These are phyloP conservation scores for Pogoniulus pusillus DNA, from an alignment of 2,797 vertebrate genomes.

Conservation along the genomic window DNA sequence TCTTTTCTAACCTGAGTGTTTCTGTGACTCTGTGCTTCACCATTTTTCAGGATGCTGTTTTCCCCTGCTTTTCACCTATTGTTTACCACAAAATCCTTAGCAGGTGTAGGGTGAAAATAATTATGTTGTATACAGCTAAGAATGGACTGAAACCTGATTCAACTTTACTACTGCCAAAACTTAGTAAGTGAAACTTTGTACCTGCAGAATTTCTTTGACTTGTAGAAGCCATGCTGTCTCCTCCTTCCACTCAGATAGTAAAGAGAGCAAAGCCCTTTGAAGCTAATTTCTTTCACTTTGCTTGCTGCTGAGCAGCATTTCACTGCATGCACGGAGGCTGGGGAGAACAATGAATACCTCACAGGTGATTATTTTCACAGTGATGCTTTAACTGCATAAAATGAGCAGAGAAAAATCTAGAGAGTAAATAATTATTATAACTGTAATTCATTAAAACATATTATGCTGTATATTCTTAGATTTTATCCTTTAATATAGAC, in stretches of 20 bases:
- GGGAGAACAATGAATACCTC: not conserved
- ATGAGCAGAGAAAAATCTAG: not conserved
- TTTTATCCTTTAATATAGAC: no score
- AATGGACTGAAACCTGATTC: not conserved
- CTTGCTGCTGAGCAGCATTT: not conserved
- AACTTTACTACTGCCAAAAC: not conserved
- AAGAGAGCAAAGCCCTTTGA: not conserved
- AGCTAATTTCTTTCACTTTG: not conserved
- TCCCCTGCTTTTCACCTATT: not conserved
- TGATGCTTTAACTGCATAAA: not conserved
- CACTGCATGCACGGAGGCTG: not conserved
- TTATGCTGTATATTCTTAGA: not conserved
- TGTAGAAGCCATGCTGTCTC: slow-evolving; percentile 42
- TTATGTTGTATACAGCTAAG: not conserved
- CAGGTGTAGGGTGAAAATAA: not conserved
- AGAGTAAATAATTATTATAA: not conserved
- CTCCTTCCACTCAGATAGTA: not conserved
- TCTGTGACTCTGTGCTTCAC: no score
- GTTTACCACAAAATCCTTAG: not conserved
- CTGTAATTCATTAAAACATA: not conserved
- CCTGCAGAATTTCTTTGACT: slow-evolving; percentile 29
- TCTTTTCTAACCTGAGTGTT: no score
- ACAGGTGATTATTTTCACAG: not conserved
- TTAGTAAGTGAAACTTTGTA: slow-evolving; percentile 5
- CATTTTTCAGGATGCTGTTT: not conserved